Conservation (phyloP, 1,140 invertebrate genomes). For the Globodera rostochiensis region DNA sequence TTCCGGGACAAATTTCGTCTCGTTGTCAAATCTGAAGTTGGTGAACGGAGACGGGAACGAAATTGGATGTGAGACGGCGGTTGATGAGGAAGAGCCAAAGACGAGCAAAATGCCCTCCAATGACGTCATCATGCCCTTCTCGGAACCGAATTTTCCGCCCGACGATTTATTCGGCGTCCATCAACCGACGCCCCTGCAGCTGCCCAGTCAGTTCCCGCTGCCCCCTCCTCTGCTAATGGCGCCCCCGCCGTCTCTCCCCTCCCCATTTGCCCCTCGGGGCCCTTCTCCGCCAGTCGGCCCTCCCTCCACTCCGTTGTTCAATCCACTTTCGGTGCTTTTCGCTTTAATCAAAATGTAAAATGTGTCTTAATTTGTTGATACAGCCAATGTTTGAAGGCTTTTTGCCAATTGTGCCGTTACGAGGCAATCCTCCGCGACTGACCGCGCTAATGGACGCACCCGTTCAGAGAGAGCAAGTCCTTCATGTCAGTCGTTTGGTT, state of each 20-base stretch:
- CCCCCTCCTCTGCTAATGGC: constrained; percentile 19
- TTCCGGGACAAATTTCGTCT: constrained; percentile 21
- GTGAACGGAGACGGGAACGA: constrained; percentile 35
- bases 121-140: background rate
- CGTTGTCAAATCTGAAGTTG: constrained; percentile 31
- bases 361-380: background rate
- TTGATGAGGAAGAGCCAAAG: background rate
- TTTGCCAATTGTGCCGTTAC: constrained; percentile 38
- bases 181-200: background rate
- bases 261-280: background rate
- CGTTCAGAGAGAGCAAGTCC: background rate
- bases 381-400: constrained; percentile 38
- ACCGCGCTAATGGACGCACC: constrained; percentile 33
- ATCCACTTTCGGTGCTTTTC: constrained; percentile 21
- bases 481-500: too few relatives aligned
- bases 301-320: constrained; percentile 22
- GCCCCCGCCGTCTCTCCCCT: background rate
- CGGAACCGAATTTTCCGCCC: background rate
- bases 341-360: background rate
- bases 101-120: background rate
- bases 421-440: constrained; percentile 31
- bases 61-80: constrained; percentile 32
- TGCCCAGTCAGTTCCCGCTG: background rate
- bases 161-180: background rate
- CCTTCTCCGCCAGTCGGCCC: background rate